Percentiles rank a stretch among this genome's conserved stretches.
phyloP scores from a whole-genome alignment of 2,888 invertebrate species.

The Papilio demoleus region DNA sequence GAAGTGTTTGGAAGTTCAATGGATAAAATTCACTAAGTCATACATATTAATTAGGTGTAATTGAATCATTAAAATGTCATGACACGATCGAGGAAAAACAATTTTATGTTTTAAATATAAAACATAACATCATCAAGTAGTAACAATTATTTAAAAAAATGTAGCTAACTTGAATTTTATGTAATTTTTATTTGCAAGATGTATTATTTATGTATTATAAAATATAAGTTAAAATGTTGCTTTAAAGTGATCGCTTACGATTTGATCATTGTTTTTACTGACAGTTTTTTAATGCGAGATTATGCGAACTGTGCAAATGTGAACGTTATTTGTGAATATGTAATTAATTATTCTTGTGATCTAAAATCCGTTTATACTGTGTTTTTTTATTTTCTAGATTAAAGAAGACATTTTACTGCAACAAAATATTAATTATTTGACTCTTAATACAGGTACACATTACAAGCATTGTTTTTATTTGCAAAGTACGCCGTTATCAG shows the following conservation, averaged over 20 bases:
- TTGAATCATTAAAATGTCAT: constrained; percentile 45
- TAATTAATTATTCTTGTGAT: constrained; percentile 84
- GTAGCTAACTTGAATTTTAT: constrained; percentile 82
- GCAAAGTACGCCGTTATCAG: background rate
- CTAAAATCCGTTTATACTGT: constrained; percentile 83
- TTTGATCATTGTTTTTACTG: constrained; percentile 76
- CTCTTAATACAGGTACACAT: constrained; percentile 41
- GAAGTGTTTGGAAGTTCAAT: constrained; percentile 56
- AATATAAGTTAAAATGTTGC: constrained; percentile 80
- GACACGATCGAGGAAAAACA: constrained; percentile 47
- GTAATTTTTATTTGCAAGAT: constrained; percentile 81
- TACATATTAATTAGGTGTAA: constrained; percentile 43
- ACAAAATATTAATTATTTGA: constrained; percentile 55
- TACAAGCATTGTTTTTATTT: constrained; percentile 42
- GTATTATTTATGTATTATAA: constrained; percentile 83
- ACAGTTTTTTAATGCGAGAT: constrained; percentile 72
- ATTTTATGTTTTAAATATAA: constrained; percentile 58
- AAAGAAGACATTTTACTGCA: constrained; percentile 82
- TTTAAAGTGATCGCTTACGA: constrained; percentile 79
- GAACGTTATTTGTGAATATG: constrained; percentile 83
- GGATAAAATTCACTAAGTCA: constrained; percentile 68
- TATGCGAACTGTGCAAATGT: constrained; percentile 69
- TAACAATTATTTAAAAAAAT: constrained; percentile 77
- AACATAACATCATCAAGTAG: constrained; percentile 70
- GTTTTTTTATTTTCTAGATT: constrained; percentile 84